phyloP scores from a whole-genome alignment of 2,113 vertebrate genomes.

The Lucifuga dentata region DNA sequence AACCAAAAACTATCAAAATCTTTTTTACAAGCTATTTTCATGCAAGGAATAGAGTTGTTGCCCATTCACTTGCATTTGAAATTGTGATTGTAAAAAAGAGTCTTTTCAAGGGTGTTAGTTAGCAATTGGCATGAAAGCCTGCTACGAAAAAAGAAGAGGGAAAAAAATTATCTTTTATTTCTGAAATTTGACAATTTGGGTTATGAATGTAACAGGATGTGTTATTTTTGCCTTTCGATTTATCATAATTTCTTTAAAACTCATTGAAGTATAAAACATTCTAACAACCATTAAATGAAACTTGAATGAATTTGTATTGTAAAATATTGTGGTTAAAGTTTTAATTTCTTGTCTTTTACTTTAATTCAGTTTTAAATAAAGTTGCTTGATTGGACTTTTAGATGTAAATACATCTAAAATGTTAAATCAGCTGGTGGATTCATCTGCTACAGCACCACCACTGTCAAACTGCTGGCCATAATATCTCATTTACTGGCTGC shows the following conservation, averaged over 20 bases:
- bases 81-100: constrained; percentile 42
- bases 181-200: constrained; percentile 19
- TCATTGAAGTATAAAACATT: background rate
- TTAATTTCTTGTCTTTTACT: too few species aligned
- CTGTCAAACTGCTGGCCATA: too few species aligned
- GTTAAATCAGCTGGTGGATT: too few species aligned
- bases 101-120: constrained; percentile 50
- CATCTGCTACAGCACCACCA: too few species aligned
- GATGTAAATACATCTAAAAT: too few species aligned
- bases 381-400: too few species aligned
- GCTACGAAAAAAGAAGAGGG: constrained; percentile 51
- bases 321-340: too few species aligned
- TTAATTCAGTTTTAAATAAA: too few species aligned
- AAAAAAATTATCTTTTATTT: constrained; percentile 33
- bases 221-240: constrained; percentile 4
- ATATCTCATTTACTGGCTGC: too few species aligned
- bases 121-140: constrained; percentile 24
- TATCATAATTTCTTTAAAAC: constrained; percentile 2
- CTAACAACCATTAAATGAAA: too few species aligned
- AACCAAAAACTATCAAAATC: too few species aligned
- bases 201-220: constrained; percentile 3
- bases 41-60: constrained; percentile 10
- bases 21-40: constrained; percentile 17
- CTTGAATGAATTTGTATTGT: too few species aligned
- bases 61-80: constrained; percentile 45